Percentiles rank a stretch among this genome's conserved stretches.
phyloP scores from a whole-genome alignment of 1,140 invertebrate genomes.

The Monomorium pharaonis region DNA sequence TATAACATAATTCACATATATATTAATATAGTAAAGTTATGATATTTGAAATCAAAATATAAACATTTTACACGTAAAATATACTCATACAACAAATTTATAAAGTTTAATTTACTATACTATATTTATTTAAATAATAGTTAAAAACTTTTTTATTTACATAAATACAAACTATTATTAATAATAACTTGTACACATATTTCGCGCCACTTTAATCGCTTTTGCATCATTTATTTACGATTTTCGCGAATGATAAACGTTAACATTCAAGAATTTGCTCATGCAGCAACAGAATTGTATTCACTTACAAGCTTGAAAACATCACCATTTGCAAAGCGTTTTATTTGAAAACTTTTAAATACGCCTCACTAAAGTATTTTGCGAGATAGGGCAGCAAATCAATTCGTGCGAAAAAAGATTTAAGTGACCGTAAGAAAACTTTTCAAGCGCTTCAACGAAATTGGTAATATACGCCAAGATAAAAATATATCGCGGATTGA shows the following conservation, averaged over 20 bases:
- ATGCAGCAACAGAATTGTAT: constrained; percentile 17
- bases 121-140: background rate
- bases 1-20: background rate
- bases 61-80: background rate
- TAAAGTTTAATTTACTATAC: background rate
- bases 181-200: background rate
- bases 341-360: constrained; percentile 56
- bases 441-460: constrained; percentile 30
- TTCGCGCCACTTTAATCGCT: background rate
- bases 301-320: constrained; percentile 20
- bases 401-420: constrained; percentile 34
- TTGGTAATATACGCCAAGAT: constrained; percentile 38
- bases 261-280: background rate
- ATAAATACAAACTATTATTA: background rate
- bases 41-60: background rate
- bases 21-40: background rate
- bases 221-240: background rate
- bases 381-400: constrained; percentile 14
- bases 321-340: constrained; percentile 19
- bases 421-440: constrained; percentile 47
- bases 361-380: constrained; percentile 20
- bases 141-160: background rate
- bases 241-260: background rate
- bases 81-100: background rate
- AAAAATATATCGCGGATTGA: constrained; percentile 39